Percentiles rank a stretch among this genome's conserved stretches.
phyloP scores from a whole-genome alignment of 2,888 invertebrate genomes.

The Hyalella azteca region DNA sequence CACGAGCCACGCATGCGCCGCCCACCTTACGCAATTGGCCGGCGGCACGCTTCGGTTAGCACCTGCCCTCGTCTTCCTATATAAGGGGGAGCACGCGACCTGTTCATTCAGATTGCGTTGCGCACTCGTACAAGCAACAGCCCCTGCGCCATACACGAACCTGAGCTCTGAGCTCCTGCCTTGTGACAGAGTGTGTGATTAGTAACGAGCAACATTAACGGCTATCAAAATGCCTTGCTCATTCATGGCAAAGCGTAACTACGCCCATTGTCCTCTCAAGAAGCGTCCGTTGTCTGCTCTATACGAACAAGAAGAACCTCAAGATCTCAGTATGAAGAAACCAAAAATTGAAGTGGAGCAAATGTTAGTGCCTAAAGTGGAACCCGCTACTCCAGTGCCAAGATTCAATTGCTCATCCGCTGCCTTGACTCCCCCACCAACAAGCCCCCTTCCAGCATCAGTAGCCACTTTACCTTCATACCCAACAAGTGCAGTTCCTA shows the following conservation, averaged over 20 bases:
- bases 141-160: not conserved
- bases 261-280: conserved; percentile 58
- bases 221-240: conserved; percentile 51
- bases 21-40: conserved; percentile 55
- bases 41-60: conserved; percentile 55
- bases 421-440: not conserved
- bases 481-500: not conserved
- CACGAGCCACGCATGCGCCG: conserved; percentile 53
- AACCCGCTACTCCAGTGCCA: not conserved
- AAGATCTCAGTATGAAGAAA: conserved; percentile 56
- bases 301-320: conserved; percentile 56
- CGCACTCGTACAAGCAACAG: not conserved
- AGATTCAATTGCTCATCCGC: not conserved
- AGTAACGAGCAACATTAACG: not conserved
- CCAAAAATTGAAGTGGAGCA: conserved; percentile 38
- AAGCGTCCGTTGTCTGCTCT: conserved; percentile 55
- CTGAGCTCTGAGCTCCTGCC: not conserved
- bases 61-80: conserved; percentile 48
- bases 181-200: conserved; percentile 35
- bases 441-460: not conserved
- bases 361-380: not conserved
- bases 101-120: conserved; percentile 43
- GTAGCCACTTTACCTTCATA: conserved; percentile 21
- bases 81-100: conserved; percentile 54
- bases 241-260: conserved; percentile 58